Evolutionary conservation across 2,113 vertebrate species (phyloP).

Genomic region (Apodemus sylvaticus): DNA sequence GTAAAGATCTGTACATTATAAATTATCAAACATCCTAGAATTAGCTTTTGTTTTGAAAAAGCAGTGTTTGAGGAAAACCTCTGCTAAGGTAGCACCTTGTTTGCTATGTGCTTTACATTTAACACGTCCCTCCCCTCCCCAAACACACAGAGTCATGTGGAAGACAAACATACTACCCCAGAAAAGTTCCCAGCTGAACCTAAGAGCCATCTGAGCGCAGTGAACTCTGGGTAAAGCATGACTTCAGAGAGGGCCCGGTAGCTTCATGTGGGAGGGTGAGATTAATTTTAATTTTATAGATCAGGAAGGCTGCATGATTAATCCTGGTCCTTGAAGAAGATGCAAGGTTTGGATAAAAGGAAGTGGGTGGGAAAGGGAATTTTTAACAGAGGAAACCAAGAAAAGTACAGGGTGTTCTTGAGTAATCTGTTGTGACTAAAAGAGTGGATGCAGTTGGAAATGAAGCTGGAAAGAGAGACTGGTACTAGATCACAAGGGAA

Average conservation of each 20-base stretch:
- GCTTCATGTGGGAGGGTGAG: constrained; percentile 12
- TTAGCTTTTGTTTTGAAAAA: constrained; percentile 24
- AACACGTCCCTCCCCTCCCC: neutral
- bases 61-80: neutral
- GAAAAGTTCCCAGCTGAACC: constrained; percentile 7
- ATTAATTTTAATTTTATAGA: constrained; percentile 58
- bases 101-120: constrained; percentile 21
- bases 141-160: neutral
- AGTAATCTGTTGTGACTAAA: constrained; percentile 54
- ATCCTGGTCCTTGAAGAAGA: constrained; percentile 48
- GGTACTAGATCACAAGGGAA: constrained; percentile 16
- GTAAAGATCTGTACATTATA: constrained; percentile 17
- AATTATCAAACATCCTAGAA: constrained; percentile 46
- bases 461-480: constrained; percentile 46
- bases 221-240: neutral
- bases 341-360: constrained; percentile 65
- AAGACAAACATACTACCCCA: neutral
- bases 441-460: constrained; percentile 53
- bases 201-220: neutral
- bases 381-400: constrained; percentile 72
- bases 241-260: constrained; percentile 34
- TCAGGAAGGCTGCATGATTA: constrained; percentile 64
- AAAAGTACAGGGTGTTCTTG: constrained; percentile 64
- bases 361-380: constrained; percentile 70
- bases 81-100: neutral